Percentiles rank a stretch among this genome's conserved stretches.
Evolutionary conservation across 2,797 vertebrate species (phyloP).

Genomic region (Notamacropus eugenii): DNA sequence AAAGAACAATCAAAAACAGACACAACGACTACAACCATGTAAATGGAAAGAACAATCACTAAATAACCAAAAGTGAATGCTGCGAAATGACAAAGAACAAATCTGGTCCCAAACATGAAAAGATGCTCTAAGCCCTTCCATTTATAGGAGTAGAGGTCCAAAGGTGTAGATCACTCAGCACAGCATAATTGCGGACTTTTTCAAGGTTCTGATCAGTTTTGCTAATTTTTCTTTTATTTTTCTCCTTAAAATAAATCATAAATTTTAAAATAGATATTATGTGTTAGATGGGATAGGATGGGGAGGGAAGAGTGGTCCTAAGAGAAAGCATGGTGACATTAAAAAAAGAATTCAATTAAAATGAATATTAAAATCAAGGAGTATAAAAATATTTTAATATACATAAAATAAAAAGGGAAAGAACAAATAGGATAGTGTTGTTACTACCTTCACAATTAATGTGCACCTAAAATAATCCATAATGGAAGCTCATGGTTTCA

Average conservation of each 20-base stretch:
- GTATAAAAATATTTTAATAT: not conserved
- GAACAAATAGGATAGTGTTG: not conserved
- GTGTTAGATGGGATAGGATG: not conserved
- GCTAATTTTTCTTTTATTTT: not conserved
- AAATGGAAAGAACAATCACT: not conserved
- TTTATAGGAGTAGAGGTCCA: not conserved
- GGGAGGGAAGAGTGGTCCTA: not conserved
- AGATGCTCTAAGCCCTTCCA: not conserved
- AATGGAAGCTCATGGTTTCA: not conserved
- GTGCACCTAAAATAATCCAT: not conserved
- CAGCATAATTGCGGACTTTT: not conserved
- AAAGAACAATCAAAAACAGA: not conserved
- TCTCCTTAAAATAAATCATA: not conserved
- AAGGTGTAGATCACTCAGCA: not conserved
- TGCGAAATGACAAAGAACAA: not conserved
- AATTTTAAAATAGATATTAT: not conserved
- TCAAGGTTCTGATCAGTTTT: not conserved
- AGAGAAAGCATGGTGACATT: not conserved
- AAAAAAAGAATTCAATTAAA: not conserved
- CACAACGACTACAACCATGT: not conserved
- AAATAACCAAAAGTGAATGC: not conserved
- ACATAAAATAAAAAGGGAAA: not conserved
- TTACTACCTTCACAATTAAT: not conserved
- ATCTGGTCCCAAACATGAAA: not conserved
- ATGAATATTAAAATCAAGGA: not conserved